Evolutionary conservation across 2,888 invertebrate genomes (phyloP), one percentile per base, ranked within the genome.

Genomic region (Agonopterix subpropinquella): DNA sequence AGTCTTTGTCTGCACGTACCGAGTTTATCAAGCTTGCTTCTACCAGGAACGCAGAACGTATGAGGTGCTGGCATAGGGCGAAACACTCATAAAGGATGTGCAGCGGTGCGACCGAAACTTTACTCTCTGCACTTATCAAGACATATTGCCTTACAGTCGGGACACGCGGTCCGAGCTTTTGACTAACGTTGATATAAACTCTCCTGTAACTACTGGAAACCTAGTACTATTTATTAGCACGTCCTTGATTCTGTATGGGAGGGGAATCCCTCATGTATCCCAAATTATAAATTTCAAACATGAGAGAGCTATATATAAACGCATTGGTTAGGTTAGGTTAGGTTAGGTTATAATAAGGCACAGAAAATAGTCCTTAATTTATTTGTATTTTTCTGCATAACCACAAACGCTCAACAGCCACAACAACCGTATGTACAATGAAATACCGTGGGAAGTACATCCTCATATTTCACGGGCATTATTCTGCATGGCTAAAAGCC

Each of bases 51-150:
- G 50, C 69, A 72, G 58, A 64, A 57, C 55, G 62, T 62, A 63
- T 48, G 53, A 62, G 56, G 59, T 56, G 65, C 56, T 63, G 61
- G 56, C 56, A 58, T 53, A 57, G 50, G 50, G 53, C 51, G 55
- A 58, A 67, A 61, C 61, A 58, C 59, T 64, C 61, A 64, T 65
- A 64, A 63, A 63, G 62, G 62, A 67, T 63, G 64, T 70, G 71
- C 69, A 69, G 57, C 64, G 56, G 53, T 58, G 65, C 63, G 62
- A 65, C 71, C 60, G 60, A 65, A 73, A 73, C 71, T 73, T 73
- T 72, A 65, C 70, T 68, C 69, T 69, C 56, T 66, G 65, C 66
- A 66, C 66, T 73, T 73, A 72, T 69, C 64, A 73, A 70, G 70
- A 73, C 64, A 69, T 70, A 73, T 73, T 70, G 64, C 70, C 59